Base-by-base conservation (phyloP, 2,113 vertebrate species). In the Hydrolagus affinis region DNA sequence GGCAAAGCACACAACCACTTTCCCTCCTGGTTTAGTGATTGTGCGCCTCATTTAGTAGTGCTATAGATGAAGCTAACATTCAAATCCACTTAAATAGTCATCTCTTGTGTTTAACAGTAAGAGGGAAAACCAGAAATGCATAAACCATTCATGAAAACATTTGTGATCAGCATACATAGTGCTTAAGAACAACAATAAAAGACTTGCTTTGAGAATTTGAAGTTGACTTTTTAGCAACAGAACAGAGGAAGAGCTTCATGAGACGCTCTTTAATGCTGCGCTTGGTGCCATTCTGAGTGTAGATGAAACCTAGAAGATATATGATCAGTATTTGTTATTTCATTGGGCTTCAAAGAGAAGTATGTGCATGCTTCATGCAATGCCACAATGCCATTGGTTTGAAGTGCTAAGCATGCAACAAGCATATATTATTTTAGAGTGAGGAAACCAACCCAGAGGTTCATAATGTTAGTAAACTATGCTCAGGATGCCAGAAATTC, bases 141-240 rank as follows among this genome's bases (percentile, higher is more conserved):
- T 11, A 83, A 66, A 83, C 25, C 62, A 68, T 68, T 66, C 62
- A 83, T 66, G 30, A 44, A 83, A 83, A 19, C 15, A 74, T 44
- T 17, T 19, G 6, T 44, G 17, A 75, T 44, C 9, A 68, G 60
- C 17, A 83, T 66, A 19, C 23, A 28, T 19, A 56, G 73, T 75
- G 8, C n/a, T 75, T 56, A 30, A 32, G 28, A 86, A 70, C 30
- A 85, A 86, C 68, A 89, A 91, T 90, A 68, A 89, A 93, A 85
- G 87, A 98, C 96, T 98, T 98, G 97, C 96, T 97, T 98, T 96
- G 94, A 91, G 91, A 93, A 93, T 92, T 94, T 92, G 93, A 90
- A 90, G 95, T 94, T 86, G 95, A 90, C 85, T 94, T 94, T 96
- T 95, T 97, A 93, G 93, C 91, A 90, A 94, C 89, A 88, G 94